A percentile compares a stretch with the other conserved stretches of the same genome.
These are phyloP conservation scores for Julus scanicus DNA, from an alignment of 2,888 invertebrate genomes.

Conservation along the genomic window DNA sequence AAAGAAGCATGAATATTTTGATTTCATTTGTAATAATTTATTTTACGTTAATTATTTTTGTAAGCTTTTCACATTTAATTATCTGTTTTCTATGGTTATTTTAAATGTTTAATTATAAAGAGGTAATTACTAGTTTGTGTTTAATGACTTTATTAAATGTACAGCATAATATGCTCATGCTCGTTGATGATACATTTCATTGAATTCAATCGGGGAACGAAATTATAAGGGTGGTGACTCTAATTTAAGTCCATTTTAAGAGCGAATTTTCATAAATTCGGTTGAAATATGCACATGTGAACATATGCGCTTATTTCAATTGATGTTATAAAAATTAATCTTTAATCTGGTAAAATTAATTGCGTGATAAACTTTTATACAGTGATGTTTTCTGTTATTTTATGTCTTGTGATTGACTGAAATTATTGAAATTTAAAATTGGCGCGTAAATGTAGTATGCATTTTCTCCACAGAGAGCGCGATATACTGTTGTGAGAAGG, in stretches of 20 bases:
- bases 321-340: background rate
- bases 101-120: background rate
- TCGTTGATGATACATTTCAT: no score
- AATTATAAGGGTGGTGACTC: no score
- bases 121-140: no score
- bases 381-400: background rate
- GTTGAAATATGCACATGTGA: no score
- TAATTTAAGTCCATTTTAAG: no score
- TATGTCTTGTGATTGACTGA: background rate
- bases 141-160: no score
- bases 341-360: background rate
- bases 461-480: background rate
- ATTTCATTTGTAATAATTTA: background rate
- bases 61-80: background rate
- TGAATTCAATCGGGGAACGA: no score
- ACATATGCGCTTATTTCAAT: background rate
- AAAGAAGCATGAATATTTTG: background rate
- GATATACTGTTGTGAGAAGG: background rate
- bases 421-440: background rate
- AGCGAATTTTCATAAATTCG: no score
- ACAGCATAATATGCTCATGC: background rate
- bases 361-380: no score
- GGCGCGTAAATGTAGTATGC: background rate
- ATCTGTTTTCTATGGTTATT: no score
- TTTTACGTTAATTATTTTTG: background rate